Evolutionary conservation across 2,888 invertebrate genomes (phyloP), one percentile per base, ranked within the genome.

Genomic region (Dioctria rufipes): DNA sequence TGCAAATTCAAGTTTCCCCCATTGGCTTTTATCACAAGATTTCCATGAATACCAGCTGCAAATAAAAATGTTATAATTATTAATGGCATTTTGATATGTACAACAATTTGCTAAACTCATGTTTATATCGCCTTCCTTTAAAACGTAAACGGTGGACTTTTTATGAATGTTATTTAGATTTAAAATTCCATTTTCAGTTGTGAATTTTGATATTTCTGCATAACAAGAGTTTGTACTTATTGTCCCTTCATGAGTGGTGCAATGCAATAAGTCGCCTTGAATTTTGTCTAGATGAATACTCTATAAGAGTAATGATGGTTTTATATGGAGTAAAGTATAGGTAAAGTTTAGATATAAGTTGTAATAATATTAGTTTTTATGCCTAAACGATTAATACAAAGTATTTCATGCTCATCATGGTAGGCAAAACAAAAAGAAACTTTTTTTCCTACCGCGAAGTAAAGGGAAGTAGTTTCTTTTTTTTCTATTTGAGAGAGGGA

Each of bases 111-210:
- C n/a, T 25, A 37, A 2, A 89, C 89, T 87, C 88, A 89, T 88
- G 58, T 86, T 86, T 0, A 89, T 81, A 5, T 86, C 85, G 3
- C 87, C 88, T n/a, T 86, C 82, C 71, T 87, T 81, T 9, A 86
- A 83, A 3, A 89, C 83, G 75, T 84, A 82, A 11, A 88, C 85
- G 78, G 86, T 85, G 2, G 86, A 84, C 6, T 81, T 83, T 80
- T 89, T 89, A 82, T 89, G 89, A 0, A 89, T 86, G 83, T 89
- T 89, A 42, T 86, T 86, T 0, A 89, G 84, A 9, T 86, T 84
- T 81, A 89, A 80, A 8, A 83, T 82, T 2, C 89, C 89, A 4
- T 84, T 86, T 46, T 85, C 83, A 0, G 89, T 88, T 60, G 85
- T 85, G 83, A 89, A 89, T 80, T 85, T 86, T 0, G 88, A 88